phyloP scores from a whole-genome alignment of 1,140 invertebrate genomes.

The Lasioglossum albipes region DNA sequence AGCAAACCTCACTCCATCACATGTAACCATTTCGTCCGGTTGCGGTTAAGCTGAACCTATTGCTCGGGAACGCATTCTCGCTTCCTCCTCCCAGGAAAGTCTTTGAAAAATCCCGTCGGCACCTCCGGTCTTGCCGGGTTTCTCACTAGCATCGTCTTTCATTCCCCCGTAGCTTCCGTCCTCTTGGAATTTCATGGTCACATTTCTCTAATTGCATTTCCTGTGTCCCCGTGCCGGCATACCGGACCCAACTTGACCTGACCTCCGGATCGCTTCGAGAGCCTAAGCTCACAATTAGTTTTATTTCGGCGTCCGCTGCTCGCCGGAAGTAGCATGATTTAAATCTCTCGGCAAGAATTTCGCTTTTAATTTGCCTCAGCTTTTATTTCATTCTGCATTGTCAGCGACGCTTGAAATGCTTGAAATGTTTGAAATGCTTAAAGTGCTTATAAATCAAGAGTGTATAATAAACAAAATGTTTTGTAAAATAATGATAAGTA shows the following conservation, averaged over 20 bases:
- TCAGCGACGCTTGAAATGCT: no score
- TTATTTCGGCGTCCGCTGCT: neutral
- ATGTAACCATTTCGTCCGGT: slow-evolving; percentile 41
- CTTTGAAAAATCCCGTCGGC: slow-evolving; percentile 47
- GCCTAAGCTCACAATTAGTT: neutral
- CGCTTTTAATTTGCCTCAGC: no score
- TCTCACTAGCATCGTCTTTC: slow-evolving; percentile 42
- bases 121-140: slow-evolving; percentile 17
- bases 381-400: no score
- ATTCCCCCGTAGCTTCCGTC: slow-evolving; percentile 14
- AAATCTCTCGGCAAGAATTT: no score
- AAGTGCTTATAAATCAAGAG: no score
- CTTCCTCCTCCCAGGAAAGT: slow-evolving; percentile 24
- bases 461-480: no score
- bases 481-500: no score
- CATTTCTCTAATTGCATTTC: slow-evolving; percentile 53
- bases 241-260: neutral
- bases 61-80: slow-evolving; percentile 24
- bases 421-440: no score
- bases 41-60: slow-evolving; percentile 37
- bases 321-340: no score
- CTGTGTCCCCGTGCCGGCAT: neutral
- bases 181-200: slow-evolving; percentile 26
- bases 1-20: slow-evolving; percentile 13
- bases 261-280: neutral